Evolutionary conservation across 92 coral and sea anemone species (phyloP), one percentile per base, ranked within the genome.

Genomic region (Epizoanthus ramosus): DNA sequence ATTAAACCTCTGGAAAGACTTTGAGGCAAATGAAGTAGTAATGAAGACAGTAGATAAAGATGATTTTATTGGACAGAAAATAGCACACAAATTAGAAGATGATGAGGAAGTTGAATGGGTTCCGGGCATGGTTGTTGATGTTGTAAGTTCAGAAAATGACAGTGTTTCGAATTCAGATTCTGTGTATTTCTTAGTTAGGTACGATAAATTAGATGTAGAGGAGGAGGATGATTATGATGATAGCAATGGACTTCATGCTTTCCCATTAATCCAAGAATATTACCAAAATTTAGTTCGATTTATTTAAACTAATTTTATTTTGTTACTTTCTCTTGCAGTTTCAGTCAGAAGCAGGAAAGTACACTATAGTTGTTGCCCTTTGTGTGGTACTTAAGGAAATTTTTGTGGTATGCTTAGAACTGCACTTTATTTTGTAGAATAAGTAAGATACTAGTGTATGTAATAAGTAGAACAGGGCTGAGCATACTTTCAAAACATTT

Each of bases 321-420:
- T 18, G 6, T 23, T 17, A 37, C 10, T 75, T 69, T 69, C 1
- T 17, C 37, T 75, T 33, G 33, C 54, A 75, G 80, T 22, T 57
- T 75, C 61, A 28, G 25, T 56, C 61, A 41, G 47, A 5, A 41
- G 21, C 56, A 70, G 54, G 18, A 16, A 57, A 57, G 80, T 75
- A 75, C 41, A 35, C 80, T 75, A 67, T 53, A 75, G 80, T 75
- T 75, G 80, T 57, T 75, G 80, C 80, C 61, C 80, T 28, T 23
- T 25, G 67, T 57, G 66, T 57, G 68, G 80, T 75, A 75, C 43
- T 21, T 8, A 57, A 75, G 31, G 52, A 28, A 3, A 57, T 57
- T 57, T 75, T 75, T 75, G 80, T 75, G 33, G 53, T 47, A 0
- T 47, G 10, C 53, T 47, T 47, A 8, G 53, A 47, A 47, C 14